phyloP scores from a whole-genome alignment of 2,113 vertebrate species.

The Eulemur rufifrons region DNA sequence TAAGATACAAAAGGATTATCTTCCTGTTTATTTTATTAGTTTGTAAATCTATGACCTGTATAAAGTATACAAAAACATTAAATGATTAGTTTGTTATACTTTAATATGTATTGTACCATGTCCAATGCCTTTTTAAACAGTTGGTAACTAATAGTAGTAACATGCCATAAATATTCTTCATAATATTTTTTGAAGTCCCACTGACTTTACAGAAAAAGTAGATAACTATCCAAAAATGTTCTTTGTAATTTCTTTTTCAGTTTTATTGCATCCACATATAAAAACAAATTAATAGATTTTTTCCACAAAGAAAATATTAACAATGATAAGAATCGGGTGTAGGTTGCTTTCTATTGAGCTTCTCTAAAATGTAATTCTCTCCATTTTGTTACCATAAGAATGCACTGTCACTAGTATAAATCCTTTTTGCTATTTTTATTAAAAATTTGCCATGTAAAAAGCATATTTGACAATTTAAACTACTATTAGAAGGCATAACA shows the following conservation, averaged over 20 bases:
- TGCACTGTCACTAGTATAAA: not conserved
- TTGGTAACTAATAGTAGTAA: not conserved
- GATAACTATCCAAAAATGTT: not conserved
- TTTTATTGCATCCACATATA: not conserved
- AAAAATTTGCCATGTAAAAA: constrained; percentile 5
- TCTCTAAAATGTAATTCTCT: not conserved
- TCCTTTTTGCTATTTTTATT: not conserved
- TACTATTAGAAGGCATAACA: not conserved
- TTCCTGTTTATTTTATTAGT: not conserved
- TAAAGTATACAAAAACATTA: not conserved
- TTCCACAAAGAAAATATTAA: not conserved
- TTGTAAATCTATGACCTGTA: not conserved
- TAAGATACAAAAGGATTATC: not conserved
- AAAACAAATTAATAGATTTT: not conserved
- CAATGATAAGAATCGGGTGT: not conserved
- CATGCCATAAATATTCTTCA: not conserved
- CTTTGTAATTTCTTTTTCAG: constrained; percentile 15
- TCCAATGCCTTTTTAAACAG: not conserved
- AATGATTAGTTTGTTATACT: not conserved
- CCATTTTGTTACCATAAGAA: not conserved
- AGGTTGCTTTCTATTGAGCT: not conserved
- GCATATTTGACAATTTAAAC: not conserved
- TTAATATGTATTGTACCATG: not conserved
- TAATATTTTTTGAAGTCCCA: not conserved
- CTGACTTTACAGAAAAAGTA: not conserved